A percentile compares a stretch with the other conserved stretches of the same genome.
Conservation (phyloP, 1,140 invertebrate species). For the Panonychus citri region DNA sequence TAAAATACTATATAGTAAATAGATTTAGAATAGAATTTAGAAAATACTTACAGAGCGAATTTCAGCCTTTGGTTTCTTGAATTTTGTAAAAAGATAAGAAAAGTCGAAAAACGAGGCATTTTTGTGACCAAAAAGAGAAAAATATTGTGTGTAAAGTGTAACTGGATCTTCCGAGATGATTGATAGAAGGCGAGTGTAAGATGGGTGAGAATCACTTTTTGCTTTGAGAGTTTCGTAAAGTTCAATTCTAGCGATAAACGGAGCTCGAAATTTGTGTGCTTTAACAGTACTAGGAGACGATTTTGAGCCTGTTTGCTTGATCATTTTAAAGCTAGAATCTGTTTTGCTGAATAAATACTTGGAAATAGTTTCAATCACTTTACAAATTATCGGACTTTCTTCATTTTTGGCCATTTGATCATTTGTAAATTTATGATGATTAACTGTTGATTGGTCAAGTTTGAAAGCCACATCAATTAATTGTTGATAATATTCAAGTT, state of each 20-base stretch:
- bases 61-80: not conserved
- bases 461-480: conserved; percentile 3
- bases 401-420: not conserved
- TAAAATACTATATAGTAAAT: not conserved
- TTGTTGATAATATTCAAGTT: conserved; percentile 10
- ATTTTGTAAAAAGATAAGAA: conserved; percentile 7
- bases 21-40: not conserved
- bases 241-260: conserved; percentile 55
- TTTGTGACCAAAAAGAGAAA: conserved; percentile 54
- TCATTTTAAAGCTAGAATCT: too few relatives aligned
- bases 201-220: not conserved
- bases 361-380: not conserved
- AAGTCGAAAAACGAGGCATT: conserved; percentile 55
- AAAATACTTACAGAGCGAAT: not conserved
- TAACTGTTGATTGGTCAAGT: not conserved
- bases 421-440: not conserved
- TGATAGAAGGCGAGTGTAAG: not conserved
- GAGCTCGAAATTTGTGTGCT: conserved; percentile 32
- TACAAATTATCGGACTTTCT: not conserved
- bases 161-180: not conserved
- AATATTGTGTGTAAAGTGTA: conserved; percentile 44
- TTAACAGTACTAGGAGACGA: too few relatives aligned
- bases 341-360: not conserved
- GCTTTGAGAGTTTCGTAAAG: conserved; percentile 35
- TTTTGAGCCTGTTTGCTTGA: not conserved